phyloP scores from a whole-genome alignment of 1,140 invertebrate genomes.

The Bombus picipes region DNA sequence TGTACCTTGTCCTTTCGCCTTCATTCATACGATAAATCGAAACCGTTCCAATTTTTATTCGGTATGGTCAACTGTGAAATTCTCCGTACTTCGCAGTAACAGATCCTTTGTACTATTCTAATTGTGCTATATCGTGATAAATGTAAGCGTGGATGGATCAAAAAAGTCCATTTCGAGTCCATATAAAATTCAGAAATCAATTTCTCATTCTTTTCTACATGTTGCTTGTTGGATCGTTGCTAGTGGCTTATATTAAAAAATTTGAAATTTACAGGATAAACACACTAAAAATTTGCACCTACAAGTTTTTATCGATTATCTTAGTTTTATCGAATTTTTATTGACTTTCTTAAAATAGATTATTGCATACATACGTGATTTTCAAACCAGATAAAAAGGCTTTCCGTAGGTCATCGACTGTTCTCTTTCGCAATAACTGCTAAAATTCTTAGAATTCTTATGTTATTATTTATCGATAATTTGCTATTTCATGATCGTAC shows the following conservation, averaged over 20 bases:
- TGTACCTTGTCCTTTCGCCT: neutral
- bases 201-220: neutral
- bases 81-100: neutral
- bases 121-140: too few species aligned
- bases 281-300: neutral
- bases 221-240: neutral
- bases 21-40: neutral
- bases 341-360: too few species aligned
- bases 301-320: neutral
- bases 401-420: neutral
- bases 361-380: too few species aligned
- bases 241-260: neutral
- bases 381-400: neutral
- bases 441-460: neutral
- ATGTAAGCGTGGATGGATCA: too few species aligned
- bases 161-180: too few species aligned
- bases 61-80: neutral
- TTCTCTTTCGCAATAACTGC: neutral
- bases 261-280: neutral
- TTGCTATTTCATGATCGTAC: too few species aligned
- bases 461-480: neutral
- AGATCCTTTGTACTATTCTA: too few species aligned
- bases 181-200: neutral
- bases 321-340: neutral
- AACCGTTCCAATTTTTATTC: neutral